Percentiles rank a stretch among this genome's conserved stretches.
Evolutionary conservation across 2,888 invertebrate species (phyloP).

Genomic region (Lepidochrysops patricia): DNA sequence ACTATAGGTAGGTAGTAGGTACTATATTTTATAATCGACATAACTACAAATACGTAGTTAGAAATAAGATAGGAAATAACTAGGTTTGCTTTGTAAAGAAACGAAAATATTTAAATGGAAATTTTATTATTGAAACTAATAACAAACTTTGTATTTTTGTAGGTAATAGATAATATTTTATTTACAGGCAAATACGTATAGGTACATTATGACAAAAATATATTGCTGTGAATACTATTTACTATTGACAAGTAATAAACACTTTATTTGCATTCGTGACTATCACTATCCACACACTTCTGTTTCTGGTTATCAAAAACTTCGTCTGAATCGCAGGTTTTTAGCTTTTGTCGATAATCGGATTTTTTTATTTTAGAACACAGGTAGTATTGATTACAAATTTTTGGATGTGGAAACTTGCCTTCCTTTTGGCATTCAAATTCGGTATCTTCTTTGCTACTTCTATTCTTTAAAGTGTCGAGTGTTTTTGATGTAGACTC

Average conservation of each 20-base stretch:
- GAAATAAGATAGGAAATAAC: too few relatives aligned
- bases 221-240: too few relatives aligned
- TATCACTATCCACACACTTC: constrained; percentile 49
- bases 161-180: constrained; percentile 16
- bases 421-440: constrained; percentile 49
- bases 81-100: neutral
- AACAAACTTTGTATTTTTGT: neutral
- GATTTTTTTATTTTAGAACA: constrained; percentile 46
- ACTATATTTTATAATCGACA: too few relatives aligned
- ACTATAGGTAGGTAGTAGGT: neutral
- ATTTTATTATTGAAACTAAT: neutral
- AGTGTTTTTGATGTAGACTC: constrained; percentile 1
- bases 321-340: constrained; percentile 56
- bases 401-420: constrained; percentile 45
- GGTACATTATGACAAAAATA: too few relatives aligned
- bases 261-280: constrained; percentile 36
- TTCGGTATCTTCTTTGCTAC: constrained; percentile 21
- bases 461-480: constrained; percentile 18
- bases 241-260: constrained; percentile 7
- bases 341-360: constrained; percentile 42
- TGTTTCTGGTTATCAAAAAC: constrained; percentile 51
- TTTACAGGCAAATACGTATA: too few relatives aligned
- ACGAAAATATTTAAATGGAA: neutral
- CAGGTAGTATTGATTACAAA: constrained; percentile 60
- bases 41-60: neutral